These are phyloP conservation scores for Tetragonula clypearis DNA, from an alignment of 1,140 invertebrate genomes.

Conservation along the genomic window DNA sequence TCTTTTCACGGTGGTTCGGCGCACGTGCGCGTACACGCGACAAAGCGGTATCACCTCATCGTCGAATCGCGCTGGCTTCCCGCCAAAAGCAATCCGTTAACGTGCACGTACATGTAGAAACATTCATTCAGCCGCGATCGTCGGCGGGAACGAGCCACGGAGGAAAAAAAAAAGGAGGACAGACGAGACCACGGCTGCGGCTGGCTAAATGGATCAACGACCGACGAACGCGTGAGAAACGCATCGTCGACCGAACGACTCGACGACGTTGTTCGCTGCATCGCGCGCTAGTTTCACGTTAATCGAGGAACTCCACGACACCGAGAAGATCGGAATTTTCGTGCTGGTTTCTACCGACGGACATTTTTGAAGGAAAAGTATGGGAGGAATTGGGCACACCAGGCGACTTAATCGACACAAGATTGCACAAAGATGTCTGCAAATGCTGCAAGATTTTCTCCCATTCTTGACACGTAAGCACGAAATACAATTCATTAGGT, in stretches of 20 bases:
- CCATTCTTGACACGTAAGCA: too few relatives aligned
- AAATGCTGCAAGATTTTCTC: too few relatives aligned
- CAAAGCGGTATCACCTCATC: constrained; percentile 56
- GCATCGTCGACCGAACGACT: neutral
- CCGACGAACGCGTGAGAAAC: constrained; percentile 33
- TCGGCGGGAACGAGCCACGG: constrained; percentile 10
- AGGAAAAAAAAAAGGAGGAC: constrained; percentile 9
- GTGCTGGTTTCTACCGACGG: too few relatives aligned
- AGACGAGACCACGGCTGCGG: constrained; percentile 9
- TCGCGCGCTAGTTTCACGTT: neutral
- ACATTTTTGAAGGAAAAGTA: too few relatives aligned
- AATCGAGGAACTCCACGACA: neutral
- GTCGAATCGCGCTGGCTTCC: constrained; percentile 64
- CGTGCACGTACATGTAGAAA: constrained; percentile 57
- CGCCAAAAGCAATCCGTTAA: constrained; percentile 60
- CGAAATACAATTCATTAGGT: too few relatives aligned
- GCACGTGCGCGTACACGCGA: constrained; percentile 51
- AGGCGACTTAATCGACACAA: too few relatives aligned
- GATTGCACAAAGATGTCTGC: too few relatives aligned
- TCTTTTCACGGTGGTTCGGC: constrained; percentile 13
- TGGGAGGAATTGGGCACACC: too few relatives aligned
- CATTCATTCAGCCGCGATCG: constrained; percentile 62
- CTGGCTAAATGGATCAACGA: constrained; percentile 43
- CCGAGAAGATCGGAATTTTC: neutral
- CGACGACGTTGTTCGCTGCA: neutral